phyloP scores from a whole-genome alignment of 2,888 invertebrate species.

The Autographa gamma region DNA sequence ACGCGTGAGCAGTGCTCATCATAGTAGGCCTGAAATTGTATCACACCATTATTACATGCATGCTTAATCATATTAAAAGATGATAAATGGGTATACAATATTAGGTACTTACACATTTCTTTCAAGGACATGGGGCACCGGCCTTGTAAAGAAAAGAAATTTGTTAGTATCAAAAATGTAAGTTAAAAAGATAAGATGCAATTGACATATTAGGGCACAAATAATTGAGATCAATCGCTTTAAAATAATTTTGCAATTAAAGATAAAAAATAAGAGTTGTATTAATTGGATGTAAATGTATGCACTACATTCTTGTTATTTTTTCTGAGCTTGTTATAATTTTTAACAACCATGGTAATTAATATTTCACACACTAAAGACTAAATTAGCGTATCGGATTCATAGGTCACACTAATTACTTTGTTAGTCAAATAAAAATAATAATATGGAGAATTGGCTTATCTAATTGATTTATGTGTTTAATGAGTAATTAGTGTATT shows the following conservation, averaged over 20 bases:
- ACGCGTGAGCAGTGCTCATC: constrained; percentile 94
- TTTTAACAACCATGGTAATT: constrained; percentile 1
- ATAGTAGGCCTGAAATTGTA: constrained; percentile 92
- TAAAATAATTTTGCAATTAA: neutral
- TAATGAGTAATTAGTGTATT: neutral
- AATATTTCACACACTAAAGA: neutral
- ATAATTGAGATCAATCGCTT: neutral
- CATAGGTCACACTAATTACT: neutral
- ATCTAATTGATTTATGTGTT: neutral
- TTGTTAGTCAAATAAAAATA: neutral
- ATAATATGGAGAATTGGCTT: neutral
- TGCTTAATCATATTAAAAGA: neutral
- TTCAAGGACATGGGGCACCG: constrained; percentile 81
- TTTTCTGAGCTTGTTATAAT: neutral
- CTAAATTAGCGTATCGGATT: neutral
- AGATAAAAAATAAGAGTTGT: neutral
- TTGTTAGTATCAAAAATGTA: constrained; percentile 48
- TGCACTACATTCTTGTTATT: neutral
- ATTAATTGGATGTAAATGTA: neutral
- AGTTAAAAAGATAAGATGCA: constrained; percentile 18
- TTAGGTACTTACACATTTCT: constrained; percentile 82
- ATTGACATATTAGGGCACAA: neutral
- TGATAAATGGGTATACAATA: neutral
- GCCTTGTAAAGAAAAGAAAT: constrained; percentile 73
- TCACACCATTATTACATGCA: neutral